These are phyloP conservation scores for Nyctibius grandis DNA, from an alignment of 2,797 vertebrate species.

Conservation along the genomic window DNA sequence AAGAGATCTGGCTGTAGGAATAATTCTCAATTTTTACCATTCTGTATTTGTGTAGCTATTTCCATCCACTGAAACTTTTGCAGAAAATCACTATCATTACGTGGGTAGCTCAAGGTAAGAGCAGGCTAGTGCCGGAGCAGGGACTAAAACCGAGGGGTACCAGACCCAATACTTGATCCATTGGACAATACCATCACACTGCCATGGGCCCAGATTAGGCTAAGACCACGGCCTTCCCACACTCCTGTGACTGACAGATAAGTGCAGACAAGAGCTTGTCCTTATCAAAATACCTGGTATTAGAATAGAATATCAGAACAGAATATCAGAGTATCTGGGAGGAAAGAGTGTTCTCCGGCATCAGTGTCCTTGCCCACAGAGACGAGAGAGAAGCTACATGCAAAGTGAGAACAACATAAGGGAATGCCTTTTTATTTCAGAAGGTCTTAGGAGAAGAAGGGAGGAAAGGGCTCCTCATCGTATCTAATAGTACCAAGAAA, in stretches of 20 bases:
- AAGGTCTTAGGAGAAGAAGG: not conserved
- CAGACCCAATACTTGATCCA: not conserved
- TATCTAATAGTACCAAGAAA: not conserved
- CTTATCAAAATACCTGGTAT: not conserved
- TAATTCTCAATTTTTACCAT: not conserved
- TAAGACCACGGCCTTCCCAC: not conserved
- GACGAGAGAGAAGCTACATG: fast-evolving
- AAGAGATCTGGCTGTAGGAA: not conserved
- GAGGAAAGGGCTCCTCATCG: not conserved
- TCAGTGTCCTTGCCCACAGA: not conserved
- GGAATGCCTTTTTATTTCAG: not conserved
- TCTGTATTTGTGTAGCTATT: not conserved
- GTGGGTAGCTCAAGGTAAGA: not conserved
- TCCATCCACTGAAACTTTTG: not conserved
- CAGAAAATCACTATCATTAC: not conserved
- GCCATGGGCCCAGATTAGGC: not conserved
- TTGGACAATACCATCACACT: not conserved
- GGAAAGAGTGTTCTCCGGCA: not conserved
- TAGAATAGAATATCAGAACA: not conserved
- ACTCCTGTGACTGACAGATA: not conserved
- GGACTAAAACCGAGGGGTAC: not conserved
- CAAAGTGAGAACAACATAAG: not conserved
- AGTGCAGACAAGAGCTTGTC: not conserved
- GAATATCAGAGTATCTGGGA: not conserved
- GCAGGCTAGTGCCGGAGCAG: not conserved